These are phyloP conservation scores for Nephrocerus scutellatus DNA, from an alignment of 2,888 invertebrate species.

Conservation along the genomic window DNA sequence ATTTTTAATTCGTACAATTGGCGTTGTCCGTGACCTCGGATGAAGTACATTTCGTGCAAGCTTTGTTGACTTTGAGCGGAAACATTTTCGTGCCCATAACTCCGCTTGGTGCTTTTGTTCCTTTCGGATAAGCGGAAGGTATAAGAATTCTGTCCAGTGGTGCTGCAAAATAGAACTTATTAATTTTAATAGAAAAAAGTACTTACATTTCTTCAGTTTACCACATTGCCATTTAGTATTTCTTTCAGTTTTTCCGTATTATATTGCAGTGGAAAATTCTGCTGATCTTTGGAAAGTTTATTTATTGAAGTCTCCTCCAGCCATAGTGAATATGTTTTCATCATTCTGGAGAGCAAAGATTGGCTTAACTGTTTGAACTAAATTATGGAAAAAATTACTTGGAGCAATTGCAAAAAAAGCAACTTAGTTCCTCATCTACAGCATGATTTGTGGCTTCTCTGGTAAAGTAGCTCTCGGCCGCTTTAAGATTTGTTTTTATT, in stretches of 20 bases:
- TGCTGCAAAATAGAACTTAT: slow-evolving; percentile 41
- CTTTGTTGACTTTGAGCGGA: slow-evolving; percentile 38
- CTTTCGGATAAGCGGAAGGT: slow-evolving; percentile 52
- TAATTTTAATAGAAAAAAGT: too few relatives aligned
- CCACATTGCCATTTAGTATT: slow-evolving; percentile 56
- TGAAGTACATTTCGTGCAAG: slow-evolving; percentile 28
- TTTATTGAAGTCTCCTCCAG: slow-evolving; percentile 70
- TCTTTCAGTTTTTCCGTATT: slow-evolving; percentile 57
- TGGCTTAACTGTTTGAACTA: not conserved
- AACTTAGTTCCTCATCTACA: slow-evolving; percentile 37
- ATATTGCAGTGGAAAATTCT: slow-evolving; percentile 64
- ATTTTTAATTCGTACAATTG: slow-evolving; percentile 52
- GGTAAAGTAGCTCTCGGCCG: slow-evolving; percentile 55
- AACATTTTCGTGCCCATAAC: slow-evolving; percentile 53
- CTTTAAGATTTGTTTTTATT: slow-evolving; percentile 61
- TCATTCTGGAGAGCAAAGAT: slow-evolving; percentile 47
- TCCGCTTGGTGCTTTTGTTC: slow-evolving; percentile 50
- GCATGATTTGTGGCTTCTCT: slow-evolving; percentile 47
- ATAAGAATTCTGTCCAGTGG: slow-evolving; percentile 64
- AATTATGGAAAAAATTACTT: slow-evolving; percentile 31
- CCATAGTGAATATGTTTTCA: slow-evolving; percentile 65
- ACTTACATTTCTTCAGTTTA: slow-evolving; percentile 31
- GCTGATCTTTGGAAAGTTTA: slow-evolving; percentile 46
- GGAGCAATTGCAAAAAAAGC: slow-evolving; percentile 43
- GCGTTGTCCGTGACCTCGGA: slow-evolving; percentile 41